Base-by-base conservation (phyloP, 2,888 invertebrate genomes). In the Ypsolopha sequella region DNA sequence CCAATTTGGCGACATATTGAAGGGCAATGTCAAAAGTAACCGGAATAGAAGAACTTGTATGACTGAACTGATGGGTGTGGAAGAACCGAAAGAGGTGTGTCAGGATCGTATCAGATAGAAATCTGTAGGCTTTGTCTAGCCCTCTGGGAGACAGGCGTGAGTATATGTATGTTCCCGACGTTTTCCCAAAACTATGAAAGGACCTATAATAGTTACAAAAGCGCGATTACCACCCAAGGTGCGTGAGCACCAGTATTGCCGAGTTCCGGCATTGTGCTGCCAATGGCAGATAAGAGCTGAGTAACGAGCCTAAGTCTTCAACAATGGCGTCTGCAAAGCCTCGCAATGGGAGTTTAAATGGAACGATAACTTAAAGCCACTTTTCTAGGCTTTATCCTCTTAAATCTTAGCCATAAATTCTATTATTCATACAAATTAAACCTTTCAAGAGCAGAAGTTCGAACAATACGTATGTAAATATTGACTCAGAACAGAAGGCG, bases 231-330 rank as follows among this genome's bases (percentile, higher is more conserved):
- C 65, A 63, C 58, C 63, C 64, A 63, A 65, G 65, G 66, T 66
- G 68, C 64, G 68, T 71, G 69, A 69, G 68, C 65, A 66, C 68
- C 65, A 70, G 66, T 70, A 73, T 75, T 76, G 74, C 78, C 73
- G 62, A 62, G 65, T 63, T 63, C 66, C 63, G 63, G 70, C 72
- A 73, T 76, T 80, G 75, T 80, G 66, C 73, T 78, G 76, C 75
- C 76, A 81, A 78, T 80, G 79, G 78, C 80, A 81, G 81, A 81
- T 82, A 82, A 82, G 76, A 73, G 67, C 66, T 65, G 60, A 60
- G 74, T 74, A 76, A 77, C 73, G 74, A 74, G 69, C 64, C 60
- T 71, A 68, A 66, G 65, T 68, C 62, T 65, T 62, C 68, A 66
- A 76, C 71, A 77, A 73, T 70, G 68, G 73, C 68, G 69, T 73